Evolutionary conservation across 2,888 invertebrate species (phyloP).

Genomic region (Drosophila fulvimacula): DNA sequence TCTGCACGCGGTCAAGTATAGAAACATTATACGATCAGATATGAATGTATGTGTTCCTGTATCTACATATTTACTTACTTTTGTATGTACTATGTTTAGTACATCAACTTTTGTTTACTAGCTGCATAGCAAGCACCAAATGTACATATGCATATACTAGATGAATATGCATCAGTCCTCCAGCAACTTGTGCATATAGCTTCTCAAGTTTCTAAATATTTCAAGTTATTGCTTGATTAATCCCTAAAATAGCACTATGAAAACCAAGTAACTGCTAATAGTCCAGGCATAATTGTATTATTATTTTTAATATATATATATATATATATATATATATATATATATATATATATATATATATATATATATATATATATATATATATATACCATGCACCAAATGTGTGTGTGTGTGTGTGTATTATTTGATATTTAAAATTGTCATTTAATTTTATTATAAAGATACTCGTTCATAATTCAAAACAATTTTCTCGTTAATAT

Average conservation of each 20-base stretch:
- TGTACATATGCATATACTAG: neutral
- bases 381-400: no score
- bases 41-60: neutral
- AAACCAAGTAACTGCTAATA: neutral
- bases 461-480: no score
- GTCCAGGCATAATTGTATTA: neutral
- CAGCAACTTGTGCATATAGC: neutral
- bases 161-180: neutral
- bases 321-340: neutral
- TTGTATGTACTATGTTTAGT: no score
- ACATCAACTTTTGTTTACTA: neutral
- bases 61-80: no score
- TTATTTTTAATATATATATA: neutral
- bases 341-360: neutral
- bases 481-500: neutral
- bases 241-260: constrained; percentile 29
- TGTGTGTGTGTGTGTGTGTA: no score
- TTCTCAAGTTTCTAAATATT: neutral
- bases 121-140: neutral
- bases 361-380: neutral
- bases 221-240: constrained; percentile 1
- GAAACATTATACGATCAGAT: no score
- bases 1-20: neutral
- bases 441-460: neutral
- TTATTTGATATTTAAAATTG: no score